Evolutionary conservation across 1,140 invertebrate genomes (phyloP).

Genomic region (Diachasma alloeum): DNA sequence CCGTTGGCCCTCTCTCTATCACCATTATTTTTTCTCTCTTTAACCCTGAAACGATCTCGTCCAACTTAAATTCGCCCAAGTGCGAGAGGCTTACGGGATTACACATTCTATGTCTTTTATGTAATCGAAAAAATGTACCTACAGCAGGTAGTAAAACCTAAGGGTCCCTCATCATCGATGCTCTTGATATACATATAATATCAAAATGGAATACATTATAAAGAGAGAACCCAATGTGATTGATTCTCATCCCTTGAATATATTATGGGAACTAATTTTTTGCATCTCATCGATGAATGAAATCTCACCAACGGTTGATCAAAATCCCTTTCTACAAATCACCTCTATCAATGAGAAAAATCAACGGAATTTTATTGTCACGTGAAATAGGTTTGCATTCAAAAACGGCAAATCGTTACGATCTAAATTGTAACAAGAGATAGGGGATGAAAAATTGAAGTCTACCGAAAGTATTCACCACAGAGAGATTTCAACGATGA

Average conservation of each 20-base stretch:
- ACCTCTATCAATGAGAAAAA: neutral
- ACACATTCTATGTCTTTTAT: constrained; percentile 42
- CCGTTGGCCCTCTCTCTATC: constrained; percentile 43
- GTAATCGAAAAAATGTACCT: constrained; percentile 25
- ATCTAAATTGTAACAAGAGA: constrained; percentile 1
- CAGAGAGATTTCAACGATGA: neutral
- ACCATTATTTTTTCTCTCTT: constrained; percentile 9
- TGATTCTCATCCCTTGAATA: constrained; percentile 23
- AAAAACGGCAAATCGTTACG: neutral
- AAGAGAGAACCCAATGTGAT: constrained; percentile 11
- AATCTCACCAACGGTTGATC: neutral
- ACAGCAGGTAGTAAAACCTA: constrained; percentile 2
- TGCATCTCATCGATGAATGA: constrained; percentile 39
- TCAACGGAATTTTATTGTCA: constrained; percentile 5
- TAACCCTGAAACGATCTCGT: neutral
- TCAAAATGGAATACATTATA: constrained; percentile 24
- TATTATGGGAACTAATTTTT: constrained; percentile 39
- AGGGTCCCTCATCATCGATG: neutral
- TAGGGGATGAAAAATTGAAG: neutral
- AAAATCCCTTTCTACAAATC: neutral
- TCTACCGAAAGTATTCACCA: neutral
- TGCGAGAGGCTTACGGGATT: constrained; percentile 45
- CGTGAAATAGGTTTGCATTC: neutral
- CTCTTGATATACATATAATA: constrained; percentile 17
- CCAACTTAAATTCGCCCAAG: constrained; percentile 22